Evolutionary conservation across 2,888 invertebrate species (phyloP), one percentile per base, ranked within the genome.

Genomic region (Pterostichus niger): DNA sequence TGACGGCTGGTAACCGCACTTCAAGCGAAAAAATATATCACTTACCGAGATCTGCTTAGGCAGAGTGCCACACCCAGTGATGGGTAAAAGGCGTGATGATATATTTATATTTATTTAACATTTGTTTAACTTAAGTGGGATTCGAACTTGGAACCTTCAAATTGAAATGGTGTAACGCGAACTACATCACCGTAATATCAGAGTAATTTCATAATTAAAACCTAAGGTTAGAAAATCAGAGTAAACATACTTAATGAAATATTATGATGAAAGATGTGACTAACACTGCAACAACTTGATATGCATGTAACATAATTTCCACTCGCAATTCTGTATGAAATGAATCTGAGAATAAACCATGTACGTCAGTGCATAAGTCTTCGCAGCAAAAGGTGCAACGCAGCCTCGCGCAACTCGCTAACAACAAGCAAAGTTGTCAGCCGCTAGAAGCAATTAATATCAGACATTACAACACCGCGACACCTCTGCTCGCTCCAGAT

Each of bases 241-340:
- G 1, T 24, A 24, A 24, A 24, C 24, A 24, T 1, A 2, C 24
- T 24, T 49, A 13, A 49, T 49, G 49, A 49, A 49, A n/a, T 2
- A 49, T 5, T n/a, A n/a, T 49, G 6, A 1, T n/a, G 5, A 11
- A n/a, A 6, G 6, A 4, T n/a, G 5, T 49, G 2, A 13, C 13
- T 35, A 64, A 64, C 35, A 64, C 31, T 33, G 64, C 64, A 64
- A 64, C 64, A 64, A 64, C 64, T 64, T 64, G 35, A 64, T 64
- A 35, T n/a, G 35, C 64, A 31, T 64, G 64, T 35, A 64, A 64
- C 64, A 64, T 64, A 24, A 64, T 64, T 64, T 49, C 49, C 10
- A 13, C 11, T 49, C n/a, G 49, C 49, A 49, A 49, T 49, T 64
- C 64, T 5, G 6, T 33, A 33, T 31, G 64, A 64, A 64, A 64